phyloP scores from a whole-genome alignment of 2,888 invertebrate species.

The Melieria omissa region DNA sequence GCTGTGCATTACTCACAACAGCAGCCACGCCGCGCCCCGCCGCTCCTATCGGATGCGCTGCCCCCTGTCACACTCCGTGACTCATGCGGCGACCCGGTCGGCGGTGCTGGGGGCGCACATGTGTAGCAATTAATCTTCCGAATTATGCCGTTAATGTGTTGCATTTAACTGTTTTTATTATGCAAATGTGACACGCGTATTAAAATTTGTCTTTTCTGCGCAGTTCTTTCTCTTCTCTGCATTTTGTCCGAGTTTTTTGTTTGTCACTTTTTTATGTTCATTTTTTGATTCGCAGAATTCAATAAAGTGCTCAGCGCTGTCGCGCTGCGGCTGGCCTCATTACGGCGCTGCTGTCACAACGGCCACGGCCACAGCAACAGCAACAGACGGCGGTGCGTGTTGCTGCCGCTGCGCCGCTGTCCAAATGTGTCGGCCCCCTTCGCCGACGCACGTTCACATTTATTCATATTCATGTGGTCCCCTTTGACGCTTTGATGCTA shows the following conservation, averaged over 20 bases:
- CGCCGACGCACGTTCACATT: no score
- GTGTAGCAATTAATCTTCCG: conserved; percentile 31
- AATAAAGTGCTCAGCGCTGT: neutral
- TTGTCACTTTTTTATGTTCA: neutral
- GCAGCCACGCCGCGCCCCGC: no score
- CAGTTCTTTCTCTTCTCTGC: neutral
- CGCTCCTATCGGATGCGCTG: no score
- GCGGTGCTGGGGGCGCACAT: no score
- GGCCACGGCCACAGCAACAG: neutral
- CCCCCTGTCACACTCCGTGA: no score
- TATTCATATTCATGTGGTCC: no score
- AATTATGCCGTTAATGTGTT: conserved; percentile 43
- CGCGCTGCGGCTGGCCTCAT: neutral
- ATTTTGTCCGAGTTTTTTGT: neutral
- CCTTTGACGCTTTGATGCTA: no score
- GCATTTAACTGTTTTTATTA: conserved; percentile 47
- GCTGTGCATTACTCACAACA: no score
- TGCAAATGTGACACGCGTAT: conserved; percentile 41
- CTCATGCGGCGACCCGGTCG: no score
- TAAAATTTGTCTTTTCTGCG: conserved; percentile 1
- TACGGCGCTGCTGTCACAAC: neutral
- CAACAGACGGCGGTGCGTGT: no score
- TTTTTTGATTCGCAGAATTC: neutral
- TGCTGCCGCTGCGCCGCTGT: no score
- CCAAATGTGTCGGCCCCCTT: no score